Evolutionary conservation across 2,113 vertebrate species (phyloP).

Genomic region (Ictalurus punctatus): DNA sequence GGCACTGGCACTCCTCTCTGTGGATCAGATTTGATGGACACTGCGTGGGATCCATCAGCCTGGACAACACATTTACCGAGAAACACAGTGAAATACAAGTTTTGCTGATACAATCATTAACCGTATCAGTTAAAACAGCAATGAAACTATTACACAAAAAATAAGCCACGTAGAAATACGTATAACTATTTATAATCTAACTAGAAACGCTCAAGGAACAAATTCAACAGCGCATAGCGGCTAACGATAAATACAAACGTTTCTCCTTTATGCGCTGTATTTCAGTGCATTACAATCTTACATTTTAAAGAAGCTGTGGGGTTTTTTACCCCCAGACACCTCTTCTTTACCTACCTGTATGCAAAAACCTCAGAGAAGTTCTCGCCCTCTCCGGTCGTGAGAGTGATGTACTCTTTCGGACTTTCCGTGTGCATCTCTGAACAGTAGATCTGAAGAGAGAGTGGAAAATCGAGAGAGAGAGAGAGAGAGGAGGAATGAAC

Average conservation of each 20-base stretch:
- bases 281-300: neutral
- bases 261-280: neutral
- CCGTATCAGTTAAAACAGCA: neutral
- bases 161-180: neutral
- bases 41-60: constrained; percentile 91
- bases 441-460: constrained; percentile 82
- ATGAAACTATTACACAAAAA: neutral
- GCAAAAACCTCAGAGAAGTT: constrained; percentile 97
- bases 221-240: neutral
- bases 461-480: constrained; percentile 20
- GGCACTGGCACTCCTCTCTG: constrained; percentile 87
- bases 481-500: neutral
- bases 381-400: constrained; percentile 82
- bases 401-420: constrained; percentile 89
- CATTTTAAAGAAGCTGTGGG: neutral
- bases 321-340: neutral
- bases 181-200: neutral
- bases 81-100: neutral
- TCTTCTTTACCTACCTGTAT: constrained; percentile 79
- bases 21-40: constrained; percentile 90
- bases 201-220: neutral
- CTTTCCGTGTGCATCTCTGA: constrained; percentile 86
- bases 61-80: constrained; percentile 54
- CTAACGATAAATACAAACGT: neutral
- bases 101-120: neutral